Evolutionary conservation across 2,797 vertebrate species (phyloP).

Genomic region (Hapalemur alaotrensis): DNA sequence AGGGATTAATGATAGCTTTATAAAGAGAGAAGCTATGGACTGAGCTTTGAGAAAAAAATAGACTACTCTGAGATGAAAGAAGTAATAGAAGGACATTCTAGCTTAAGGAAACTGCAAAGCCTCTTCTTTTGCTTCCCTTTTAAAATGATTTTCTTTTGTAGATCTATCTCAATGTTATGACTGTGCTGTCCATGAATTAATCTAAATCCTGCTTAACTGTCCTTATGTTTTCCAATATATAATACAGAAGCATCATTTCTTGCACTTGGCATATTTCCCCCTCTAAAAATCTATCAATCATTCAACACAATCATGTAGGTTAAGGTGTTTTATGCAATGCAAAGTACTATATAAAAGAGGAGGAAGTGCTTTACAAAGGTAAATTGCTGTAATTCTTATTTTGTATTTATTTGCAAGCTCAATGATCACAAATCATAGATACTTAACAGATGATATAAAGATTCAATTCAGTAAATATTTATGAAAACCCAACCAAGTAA

Average conservation of each 20-base stretch:
- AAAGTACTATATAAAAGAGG: neutral
- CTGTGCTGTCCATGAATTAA: neutral
- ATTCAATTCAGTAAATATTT: neutral
- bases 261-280: neutral
- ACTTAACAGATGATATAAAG: neutral
- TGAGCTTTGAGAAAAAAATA: neutral
- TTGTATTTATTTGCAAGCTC: neutral
- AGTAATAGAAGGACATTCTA: neutral
- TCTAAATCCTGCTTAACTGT: neutral
- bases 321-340: neutral
- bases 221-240: neutral
- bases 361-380: neutral
- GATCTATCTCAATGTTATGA: neutral
- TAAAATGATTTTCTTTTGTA: constrained; percentile 19
- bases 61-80: neutral
- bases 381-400: neutral
- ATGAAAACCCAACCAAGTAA: neutral
- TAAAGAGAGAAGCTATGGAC: neutral
- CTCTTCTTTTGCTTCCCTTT: constrained; percentile 7
- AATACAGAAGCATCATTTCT: neutral
- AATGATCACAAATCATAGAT: neutral
- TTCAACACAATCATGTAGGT: neutral
- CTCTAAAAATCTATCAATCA: neutral
- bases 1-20: neutral
- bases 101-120: neutral